A percentile compares a stretch with the other conserved stretches of the same genome.
These are phyloP conservation scores for Mantis religiosa DNA, from an alignment of 2,888 invertebrate species.

Conservation along the genomic window DNA sequence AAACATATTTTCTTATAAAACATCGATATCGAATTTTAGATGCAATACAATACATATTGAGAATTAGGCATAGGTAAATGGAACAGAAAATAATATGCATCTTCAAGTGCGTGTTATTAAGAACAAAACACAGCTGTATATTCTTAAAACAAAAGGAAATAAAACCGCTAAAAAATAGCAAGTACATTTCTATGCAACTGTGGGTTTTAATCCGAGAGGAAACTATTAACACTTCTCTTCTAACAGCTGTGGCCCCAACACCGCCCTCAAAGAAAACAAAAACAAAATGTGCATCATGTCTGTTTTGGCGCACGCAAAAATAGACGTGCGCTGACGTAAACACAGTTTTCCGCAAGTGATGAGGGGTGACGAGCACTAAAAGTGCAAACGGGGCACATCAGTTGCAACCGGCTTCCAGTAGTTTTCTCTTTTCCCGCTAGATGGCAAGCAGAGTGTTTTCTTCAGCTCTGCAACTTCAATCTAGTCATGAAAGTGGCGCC, in stretches of 20 bases:
- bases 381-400: not conserved
- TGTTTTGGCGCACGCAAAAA: not conserved
- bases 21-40: no score
- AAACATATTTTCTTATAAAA: no score
- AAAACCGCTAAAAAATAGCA: no score
- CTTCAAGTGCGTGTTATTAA: no score
- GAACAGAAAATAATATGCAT: no score
- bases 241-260: not conserved
- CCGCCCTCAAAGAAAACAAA: not conserved
- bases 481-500: not conserved
- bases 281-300: not conserved
- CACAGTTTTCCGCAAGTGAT: not conserved
- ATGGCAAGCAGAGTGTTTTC: not conserved
- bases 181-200: no score
- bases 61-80: no score
- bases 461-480: not conserved
- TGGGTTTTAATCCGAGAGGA: no score
- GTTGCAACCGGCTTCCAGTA: not conserved
- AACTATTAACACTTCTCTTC: not conserved
- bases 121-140: no score
- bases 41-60: no score
- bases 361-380: no score
- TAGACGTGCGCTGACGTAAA: not conserved
- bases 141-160: no score
- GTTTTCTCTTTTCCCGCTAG: not conserved